phyloP scores from a whole-genome alignment of 2,113 vertebrate genomes.

The Misgurnus mizolepis region DNA sequence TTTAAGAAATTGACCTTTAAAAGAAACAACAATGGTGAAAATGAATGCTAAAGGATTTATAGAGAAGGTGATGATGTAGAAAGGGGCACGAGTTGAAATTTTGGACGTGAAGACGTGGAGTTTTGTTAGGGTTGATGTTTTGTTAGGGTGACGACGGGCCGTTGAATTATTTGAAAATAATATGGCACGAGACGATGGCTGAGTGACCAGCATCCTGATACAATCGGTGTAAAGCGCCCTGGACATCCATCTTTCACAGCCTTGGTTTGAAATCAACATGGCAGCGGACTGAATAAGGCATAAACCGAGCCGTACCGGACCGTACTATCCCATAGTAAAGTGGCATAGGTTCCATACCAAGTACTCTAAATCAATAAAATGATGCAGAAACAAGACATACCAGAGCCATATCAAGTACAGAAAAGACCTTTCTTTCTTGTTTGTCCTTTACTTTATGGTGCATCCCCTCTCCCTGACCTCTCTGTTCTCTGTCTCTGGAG shows the following conservation, averaged over 20 bases:
- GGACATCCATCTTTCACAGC: no score
- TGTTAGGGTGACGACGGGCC: no score
- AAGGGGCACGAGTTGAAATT: no score
- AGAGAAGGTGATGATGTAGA: not conserved
- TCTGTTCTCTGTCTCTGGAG: constrained; percentile 9
- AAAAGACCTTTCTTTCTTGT: not conserved
- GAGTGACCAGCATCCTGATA: no score
- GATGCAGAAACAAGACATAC: not conserved
- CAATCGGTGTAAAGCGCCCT: no score
- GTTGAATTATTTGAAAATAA: no score
- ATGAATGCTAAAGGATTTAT: not conserved
- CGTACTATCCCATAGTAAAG: no score
- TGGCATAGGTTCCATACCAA: not conserved
- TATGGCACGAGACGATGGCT: no score
- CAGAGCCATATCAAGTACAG: not conserved
- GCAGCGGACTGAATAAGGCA: no score
- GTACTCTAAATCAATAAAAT: not conserved
- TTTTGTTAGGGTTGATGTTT: no score
- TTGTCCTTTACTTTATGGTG: not conserved
- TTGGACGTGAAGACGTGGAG: not conserved
- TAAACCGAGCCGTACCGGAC: no score
- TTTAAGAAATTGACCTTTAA: not conserved
- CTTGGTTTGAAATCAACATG: no score
- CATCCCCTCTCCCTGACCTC: constrained; percentile 8
- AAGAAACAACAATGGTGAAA: not conserved